Conservation (phyloP, 2,888 invertebrate genomes). For the Mechanitis mazaeus region DNA sequence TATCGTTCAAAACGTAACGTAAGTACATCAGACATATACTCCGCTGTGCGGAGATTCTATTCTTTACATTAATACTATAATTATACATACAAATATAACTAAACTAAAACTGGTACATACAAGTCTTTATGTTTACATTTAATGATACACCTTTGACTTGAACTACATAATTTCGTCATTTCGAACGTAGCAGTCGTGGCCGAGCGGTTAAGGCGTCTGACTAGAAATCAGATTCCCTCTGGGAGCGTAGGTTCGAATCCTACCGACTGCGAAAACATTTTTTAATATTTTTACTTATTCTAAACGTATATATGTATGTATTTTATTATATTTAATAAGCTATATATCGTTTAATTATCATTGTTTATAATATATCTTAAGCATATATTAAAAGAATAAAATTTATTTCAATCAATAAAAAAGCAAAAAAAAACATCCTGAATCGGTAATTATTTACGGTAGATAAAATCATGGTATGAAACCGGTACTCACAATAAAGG, state of each 20-base stretch:
- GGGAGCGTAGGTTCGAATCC: conserved; percentile 94
- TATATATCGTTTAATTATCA: too few relatives aligned
- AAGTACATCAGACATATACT: too few relatives aligned
- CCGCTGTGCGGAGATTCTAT: too few relatives aligned
- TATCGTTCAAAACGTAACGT: too few relatives aligned
- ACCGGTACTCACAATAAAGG: conserved; percentile 12
- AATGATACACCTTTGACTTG: not conserved
- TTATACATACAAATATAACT: not conserved
- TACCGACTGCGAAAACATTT: conserved; percentile 83
- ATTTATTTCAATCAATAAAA: conserved; percentile 1
- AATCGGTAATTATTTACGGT: conserved; percentile 9
- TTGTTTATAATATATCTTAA: not conserved
- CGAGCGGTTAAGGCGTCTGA: conserved; percentile 93
- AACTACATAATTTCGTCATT: conserved; percentile 2
- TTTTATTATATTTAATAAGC: too few relatives aligned
- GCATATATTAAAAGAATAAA: not conserved
- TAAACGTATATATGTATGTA: too few relatives aligned
- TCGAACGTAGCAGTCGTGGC: conserved; percentile 81
- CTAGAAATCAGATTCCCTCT: conserved; percentile 94
- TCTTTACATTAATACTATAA: not conserved
- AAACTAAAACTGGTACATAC: not conserved
- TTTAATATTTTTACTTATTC: conserved; percentile 5
- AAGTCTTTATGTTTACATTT: not conserved
- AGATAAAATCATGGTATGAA: conserved; percentile 18
- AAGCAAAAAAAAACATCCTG: not conserved